Percentiles rank a stretch among this genome's conserved stretches.
Evolutionary conservation across 2,113 vertebrate genomes (phyloP).

Genomic region (Clinocottus analis): DNA sequence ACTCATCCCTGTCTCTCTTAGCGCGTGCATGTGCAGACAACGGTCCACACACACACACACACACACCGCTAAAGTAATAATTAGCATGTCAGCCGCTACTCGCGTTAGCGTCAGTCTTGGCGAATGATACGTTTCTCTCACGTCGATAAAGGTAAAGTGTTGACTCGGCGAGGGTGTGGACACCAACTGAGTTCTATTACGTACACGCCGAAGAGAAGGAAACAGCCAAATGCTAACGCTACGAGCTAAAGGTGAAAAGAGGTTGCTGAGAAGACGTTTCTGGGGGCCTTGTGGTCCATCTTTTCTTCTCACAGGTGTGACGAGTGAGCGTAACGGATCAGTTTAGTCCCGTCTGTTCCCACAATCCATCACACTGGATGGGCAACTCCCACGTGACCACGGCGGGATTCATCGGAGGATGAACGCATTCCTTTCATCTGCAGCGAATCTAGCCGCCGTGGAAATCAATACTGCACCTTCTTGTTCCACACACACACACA

Average conservation of each 20-base stretch:
- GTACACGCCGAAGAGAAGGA: background rate
- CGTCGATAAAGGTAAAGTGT: slow-evolving; percentile 11
- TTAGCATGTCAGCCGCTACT: slow-evolving; percentile 67
- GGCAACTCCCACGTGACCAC: background rate
- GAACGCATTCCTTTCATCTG: slow-evolving; percentile 28
- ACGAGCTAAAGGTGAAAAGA: background rate
- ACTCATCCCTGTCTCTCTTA: slow-evolving; percentile 65
- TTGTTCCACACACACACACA: background rate
- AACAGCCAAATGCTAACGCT: background rate
- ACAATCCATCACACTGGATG: background rate
- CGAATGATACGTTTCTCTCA: slow-evolving; percentile 12
- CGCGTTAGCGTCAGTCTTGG: slow-evolving; percentile 11
- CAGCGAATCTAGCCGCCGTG: background rate
- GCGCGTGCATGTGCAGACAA: slow-evolving; percentile 42
- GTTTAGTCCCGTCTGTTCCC: background rate
- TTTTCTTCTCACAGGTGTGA: background rate
- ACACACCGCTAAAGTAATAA: slow-evolving; percentile 58
- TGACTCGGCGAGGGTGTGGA: slow-evolving; percentile 20
- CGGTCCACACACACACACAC: slow-evolving; percentile 12
- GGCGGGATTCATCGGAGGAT: background rate
- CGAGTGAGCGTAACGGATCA: background rate
- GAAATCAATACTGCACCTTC: slow-evolving; percentile 28
- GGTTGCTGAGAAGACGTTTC: background rate
- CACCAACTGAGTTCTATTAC: slow-evolving; percentile 8
- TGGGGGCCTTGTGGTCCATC: background rate